Conservation (phyloP, 2,888 invertebrate genomes). For the Drosophila testacea region DNA sequence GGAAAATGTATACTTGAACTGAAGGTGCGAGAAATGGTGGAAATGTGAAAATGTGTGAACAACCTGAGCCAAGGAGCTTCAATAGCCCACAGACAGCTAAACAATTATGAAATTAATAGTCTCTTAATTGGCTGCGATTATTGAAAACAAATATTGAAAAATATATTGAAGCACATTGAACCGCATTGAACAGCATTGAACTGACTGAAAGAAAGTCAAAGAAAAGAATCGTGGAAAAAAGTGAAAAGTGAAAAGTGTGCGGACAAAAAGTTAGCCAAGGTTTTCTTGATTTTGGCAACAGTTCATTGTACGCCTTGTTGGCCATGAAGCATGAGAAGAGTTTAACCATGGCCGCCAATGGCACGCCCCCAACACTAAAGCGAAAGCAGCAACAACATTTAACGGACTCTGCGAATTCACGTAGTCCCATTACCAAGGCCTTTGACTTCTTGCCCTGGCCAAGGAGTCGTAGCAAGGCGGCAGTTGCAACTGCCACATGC, state of each 20-base stretch:
- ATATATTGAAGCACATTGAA: constrained; percentile 29
- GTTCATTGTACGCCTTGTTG: constrained; percentile 46
- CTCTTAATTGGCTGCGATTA: constrained; percentile 68
- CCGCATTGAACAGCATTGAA: constrained; percentile 58
- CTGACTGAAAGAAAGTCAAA: constrained; percentile 21
- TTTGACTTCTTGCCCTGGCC: constrained; percentile 85
- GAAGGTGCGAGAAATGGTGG: constrained; percentile 60
- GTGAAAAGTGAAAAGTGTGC: constrained; percentile 23
- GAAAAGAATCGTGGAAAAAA: constrained; percentile 1
- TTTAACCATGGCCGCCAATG: constrained; percentile 49
- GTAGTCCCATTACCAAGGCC: constrained; percentile 84
- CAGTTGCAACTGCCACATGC: constrained; percentile 7
- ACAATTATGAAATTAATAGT: constrained; percentile 76
- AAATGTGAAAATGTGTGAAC: constrained; percentile 62
- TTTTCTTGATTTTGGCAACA: not conserved
- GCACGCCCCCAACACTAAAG: constrained; percentile 44
- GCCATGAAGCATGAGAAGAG: constrained; percentile 82
- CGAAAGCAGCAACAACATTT: constrained; percentile 43
- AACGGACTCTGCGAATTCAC: constrained; percentile 55
- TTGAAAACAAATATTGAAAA: constrained; percentile 43
- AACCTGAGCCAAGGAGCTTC: constrained; percentile 68
- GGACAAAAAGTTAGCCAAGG: constrained; percentile 24
- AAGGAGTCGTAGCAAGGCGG: constrained; percentile 74
- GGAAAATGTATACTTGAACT: constrained; percentile 17
- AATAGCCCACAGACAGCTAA: constrained; percentile 44